Percentiles rank a stretch among this genome's conserved stretches.
Conservation (phyloP, 2,888 invertebrate genomes). For the Chrysolina americana region DNA sequence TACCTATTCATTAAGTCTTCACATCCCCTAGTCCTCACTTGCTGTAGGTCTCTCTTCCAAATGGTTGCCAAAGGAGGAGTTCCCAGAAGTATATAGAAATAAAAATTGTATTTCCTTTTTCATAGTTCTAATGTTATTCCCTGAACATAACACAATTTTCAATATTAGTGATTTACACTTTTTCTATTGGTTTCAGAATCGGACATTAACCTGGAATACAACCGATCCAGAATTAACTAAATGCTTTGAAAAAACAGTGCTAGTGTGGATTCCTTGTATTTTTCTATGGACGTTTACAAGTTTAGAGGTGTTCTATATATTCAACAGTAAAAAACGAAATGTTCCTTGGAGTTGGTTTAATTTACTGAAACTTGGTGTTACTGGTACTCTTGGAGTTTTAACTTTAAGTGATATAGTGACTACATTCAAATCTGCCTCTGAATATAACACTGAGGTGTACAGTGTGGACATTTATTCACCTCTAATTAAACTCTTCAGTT, state of each 20-base stretch:
- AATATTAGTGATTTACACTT: too few species aligned
- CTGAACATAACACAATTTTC: too few species aligned
- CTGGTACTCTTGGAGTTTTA: constrained; percentile 76
- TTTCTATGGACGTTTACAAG: constrained; percentile 85
- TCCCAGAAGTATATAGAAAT: too few species aligned
- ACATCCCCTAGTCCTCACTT: too few species aligned
- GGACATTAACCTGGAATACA: constrained; percentile 84
- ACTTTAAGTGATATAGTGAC: constrained; percentile 79
- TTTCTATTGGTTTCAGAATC: constrained; percentile 76
- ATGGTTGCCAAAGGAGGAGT: too few species aligned
- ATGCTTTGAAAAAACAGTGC: constrained; percentile 92
- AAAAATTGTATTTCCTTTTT: too few species aligned
- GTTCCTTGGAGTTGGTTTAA: constrained; percentile 85
- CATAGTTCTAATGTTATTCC: too few species aligned
- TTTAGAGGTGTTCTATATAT: constrained; percentile 83
- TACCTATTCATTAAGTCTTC: too few species aligned
- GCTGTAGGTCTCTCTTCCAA: too few species aligned
- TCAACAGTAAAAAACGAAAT: constrained; percentile 82
- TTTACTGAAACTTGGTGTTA: constrained; percentile 79
- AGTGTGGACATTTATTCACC: constrained; percentile 85
- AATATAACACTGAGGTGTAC: constrained; percentile 72
- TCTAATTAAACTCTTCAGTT: constrained; percentile 82
- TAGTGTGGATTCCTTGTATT: constrained; percentile 91
- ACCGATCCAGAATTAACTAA: constrained; percentile 85
- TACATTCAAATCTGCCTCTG: constrained; percentile 72